Evolutionary conservation across 64 coral and sea anemone species (phyloP), one percentile per base, ranked within the genome.

Genomic region (Catalaphyllia jardinei): DNA sequence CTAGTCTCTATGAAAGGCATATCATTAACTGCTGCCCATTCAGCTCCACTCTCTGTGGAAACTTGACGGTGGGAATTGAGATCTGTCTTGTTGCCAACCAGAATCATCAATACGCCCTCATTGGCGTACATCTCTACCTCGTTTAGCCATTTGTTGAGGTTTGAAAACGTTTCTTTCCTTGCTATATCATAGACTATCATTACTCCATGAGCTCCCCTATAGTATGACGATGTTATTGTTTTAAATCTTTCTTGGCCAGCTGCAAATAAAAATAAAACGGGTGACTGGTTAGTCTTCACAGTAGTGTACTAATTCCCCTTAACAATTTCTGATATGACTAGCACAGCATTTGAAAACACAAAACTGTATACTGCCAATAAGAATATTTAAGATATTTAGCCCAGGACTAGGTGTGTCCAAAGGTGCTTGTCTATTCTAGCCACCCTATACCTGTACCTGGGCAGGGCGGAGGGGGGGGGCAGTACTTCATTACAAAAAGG

Each of bases 101-200:
- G 86, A 65, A 98, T 84, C 85, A 90, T 94, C 54, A 94, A 57
- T 33, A 98, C 95, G 2, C 95, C 95, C 38, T 98, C 92, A 39
- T 94, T 83, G 12, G 95, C 95, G 76, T 98, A 98, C 24, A 79
- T 92, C 28, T 98, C 95, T 49, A 98, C 93, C 30, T 98, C 95
- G 65, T 89, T 92, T 29, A 98, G 52, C 95, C 95, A 98, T 80
- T 98, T 98, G 86, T 98, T 94, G 18, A 98, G 88, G 35, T 98
- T 94, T 29, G 91, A 92, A 79, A 94, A 98, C 50, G 92, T 91
- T 85, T 98, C 95, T 89, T 89, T 88, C 51, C 88, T 94, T 79
- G 95, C 89, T 51, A 98, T 92, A 85, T 98, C 95, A 89, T 98
- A 98, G 63, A 98, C 77, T 72, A 98, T 98, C 95, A 98, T 98